Evolutionary conservation across 1,140 invertebrate species (phyloP), one percentile per base, ranked within the genome.

Genomic region (Microplitis demolitor): DNA sequence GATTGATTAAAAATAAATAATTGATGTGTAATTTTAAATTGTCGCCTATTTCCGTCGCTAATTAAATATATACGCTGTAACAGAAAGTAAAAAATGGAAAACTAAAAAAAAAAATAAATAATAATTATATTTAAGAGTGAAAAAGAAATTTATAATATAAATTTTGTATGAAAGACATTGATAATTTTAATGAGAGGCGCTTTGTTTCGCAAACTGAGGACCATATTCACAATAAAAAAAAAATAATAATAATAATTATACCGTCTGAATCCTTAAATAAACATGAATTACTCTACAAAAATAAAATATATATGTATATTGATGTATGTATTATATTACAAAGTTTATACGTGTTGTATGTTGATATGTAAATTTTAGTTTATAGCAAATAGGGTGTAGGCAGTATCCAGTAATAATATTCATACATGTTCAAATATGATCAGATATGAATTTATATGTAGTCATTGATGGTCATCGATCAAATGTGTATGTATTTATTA

Each of bases 201-300:
- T 74, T 78, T 67, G 31, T 81, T 80, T 79, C 72, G 66, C 24
- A 54, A 54, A 24, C 51, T 14, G 51, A 54, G 51, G 51, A 54
- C 51, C 51, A 54, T 54, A 13, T 54, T 54, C 51, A 54, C 51
- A 39, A 39, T 39, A 39, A 45, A 45, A 45, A 45, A 45, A 45
- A 6, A 45, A 45, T 45, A 45, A 11, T 45, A 54, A 54, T 54
- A 54, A 54, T 54, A 54, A 16, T 54, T n/a, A 54, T 14, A 54
- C 11, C 53, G 53, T 54, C 53, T 54, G 4, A 54, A 54, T n/a
- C 5, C 13, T 54, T 16, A 54, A 14, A n/a, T 54, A 14, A 54
- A 54, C 9, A 54, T 54, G n/a, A 54, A 54, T 54, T 54, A 54
- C 13, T 16, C 4, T 16, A 54, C 9, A 14, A 54, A 54, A 16